Percentiles rank a stretch among this genome's conserved stretches.
Evolutionary conservation across 1,140 invertebrate species (phyloP).

Genomic region (Leptinotarsa lineolata): DNA sequence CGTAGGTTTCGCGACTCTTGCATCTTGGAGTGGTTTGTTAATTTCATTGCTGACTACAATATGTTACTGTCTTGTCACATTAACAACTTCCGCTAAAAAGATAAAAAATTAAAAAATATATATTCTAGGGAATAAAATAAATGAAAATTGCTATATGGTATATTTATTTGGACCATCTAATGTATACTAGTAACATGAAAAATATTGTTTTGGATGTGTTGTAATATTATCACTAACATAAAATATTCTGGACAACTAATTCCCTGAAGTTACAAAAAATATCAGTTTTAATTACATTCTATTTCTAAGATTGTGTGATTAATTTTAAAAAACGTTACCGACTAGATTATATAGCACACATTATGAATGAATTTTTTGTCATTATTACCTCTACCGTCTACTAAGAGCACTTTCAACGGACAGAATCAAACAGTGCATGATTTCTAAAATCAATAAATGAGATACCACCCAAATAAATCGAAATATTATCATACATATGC

Average conservation of each 20-base stretch:
- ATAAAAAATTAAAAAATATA: too few species aligned
- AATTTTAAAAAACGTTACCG: constrained; percentile 22
- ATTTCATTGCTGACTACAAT: too few species aligned
- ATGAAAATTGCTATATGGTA: neutral
- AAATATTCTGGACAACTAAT: neutral
- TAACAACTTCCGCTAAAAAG: too few species aligned
- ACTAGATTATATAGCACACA: constrained; percentile 32
- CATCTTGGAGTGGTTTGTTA: too few species aligned
- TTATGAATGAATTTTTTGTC: constrained; percentile 27
- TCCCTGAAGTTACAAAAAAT: neutral
- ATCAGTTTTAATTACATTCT: neutral
- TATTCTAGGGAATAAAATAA: neutral
- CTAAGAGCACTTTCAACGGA: constrained; percentile 41
- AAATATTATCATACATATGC: too few species aligned
- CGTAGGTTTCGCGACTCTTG: too few species aligned
- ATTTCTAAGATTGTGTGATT: constrained; percentile 12
- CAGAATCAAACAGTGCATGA: constrained; percentile 27
- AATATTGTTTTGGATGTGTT: neutral
- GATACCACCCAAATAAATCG: too few species aligned
- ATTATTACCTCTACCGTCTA: constrained; percentile 33
- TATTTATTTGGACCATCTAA: constrained; percentile 3
- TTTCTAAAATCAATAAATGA: too few species aligned
- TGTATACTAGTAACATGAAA: neutral
- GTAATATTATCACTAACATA: neutral
- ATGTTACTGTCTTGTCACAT: too few species aligned